A percentile compares a stretch with the other conserved stretches of the same genome.
These are phyloP conservation scores for Oxyura jamaicensis DNA, from an alignment of 2,113 vertebrate species.

Conservation along the genomic window DNA sequence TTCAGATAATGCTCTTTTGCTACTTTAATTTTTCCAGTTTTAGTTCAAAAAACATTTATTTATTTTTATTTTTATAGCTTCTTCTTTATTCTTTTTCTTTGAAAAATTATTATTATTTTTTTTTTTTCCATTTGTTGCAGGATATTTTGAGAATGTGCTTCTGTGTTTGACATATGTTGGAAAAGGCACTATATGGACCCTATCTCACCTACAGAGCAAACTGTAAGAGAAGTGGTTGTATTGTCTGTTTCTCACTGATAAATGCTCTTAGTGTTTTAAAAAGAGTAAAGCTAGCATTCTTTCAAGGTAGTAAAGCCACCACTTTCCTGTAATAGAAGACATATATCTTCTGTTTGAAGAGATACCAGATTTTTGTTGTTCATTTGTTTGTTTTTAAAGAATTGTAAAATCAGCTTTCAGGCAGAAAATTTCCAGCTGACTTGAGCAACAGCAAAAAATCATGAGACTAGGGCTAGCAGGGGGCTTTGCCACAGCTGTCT, in stretches of 20 bases:
- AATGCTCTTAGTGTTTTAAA: neutral
- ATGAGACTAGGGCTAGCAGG: neutral
- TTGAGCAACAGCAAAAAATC: neutral
- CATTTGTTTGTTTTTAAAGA: neutral
- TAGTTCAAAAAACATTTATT: neutral
- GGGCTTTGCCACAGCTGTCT: neutral
- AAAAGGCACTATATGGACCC: neutral
- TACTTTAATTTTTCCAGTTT: neutral
- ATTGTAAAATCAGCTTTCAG: neutral
- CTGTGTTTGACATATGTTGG: neutral
- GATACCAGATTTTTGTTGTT: neutral
- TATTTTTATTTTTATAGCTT: neutral
- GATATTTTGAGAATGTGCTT: neutral
- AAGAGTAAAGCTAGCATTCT: neutral
- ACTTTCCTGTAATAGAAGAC: neutral
- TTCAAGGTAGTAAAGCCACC: neutral
- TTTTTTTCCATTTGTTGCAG: neutral
- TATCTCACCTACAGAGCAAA: neutral
- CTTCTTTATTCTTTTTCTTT: neutral
- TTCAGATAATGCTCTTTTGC: neutral
- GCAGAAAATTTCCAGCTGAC: constrained; percentile 16
- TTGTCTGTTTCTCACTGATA: neutral
- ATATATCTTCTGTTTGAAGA: neutral
- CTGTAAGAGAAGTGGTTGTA: neutral
- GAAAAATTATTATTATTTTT: neutral